Percentiles rank a stretch among this genome's conserved stretches.
Evolutionary conservation across 1,140 invertebrate genomes (phyloP).

Genomic region (Euura saliciscinereae): DNA sequence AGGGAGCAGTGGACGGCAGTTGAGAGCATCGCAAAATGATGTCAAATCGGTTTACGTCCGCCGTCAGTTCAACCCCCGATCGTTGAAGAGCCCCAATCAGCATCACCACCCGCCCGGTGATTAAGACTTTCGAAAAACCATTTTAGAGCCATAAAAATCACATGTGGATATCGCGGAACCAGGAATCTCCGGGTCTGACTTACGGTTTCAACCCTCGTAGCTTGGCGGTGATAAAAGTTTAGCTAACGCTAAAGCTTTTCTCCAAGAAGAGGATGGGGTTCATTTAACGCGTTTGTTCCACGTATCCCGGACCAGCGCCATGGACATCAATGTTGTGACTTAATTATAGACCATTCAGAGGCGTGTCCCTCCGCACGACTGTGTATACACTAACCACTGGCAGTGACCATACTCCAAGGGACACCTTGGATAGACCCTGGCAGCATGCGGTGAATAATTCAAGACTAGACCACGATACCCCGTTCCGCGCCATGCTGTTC

Average conservation of each 20-base stretch:
- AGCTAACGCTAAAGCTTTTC: background rate
- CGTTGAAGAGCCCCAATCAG: conserved; percentile 39
- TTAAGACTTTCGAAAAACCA: background rate
- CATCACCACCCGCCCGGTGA: conserved; percentile 21
- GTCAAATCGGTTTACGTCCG: conserved; percentile 19
- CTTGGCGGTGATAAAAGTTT: background rate
- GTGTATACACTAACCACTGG: conserved; percentile 7
- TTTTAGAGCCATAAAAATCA: background rate
- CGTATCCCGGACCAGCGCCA: conserved; percentile 35
- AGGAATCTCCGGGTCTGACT: too few relatives aligned
- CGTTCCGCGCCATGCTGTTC: conserved; percentile 10
- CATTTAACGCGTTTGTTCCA: conserved; percentile 56
- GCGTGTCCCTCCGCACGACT: conserved; percentile 44
- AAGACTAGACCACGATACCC: conserved; percentile 21
- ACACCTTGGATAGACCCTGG: conserved; percentile 1
- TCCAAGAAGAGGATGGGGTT: conserved; percentile 28
- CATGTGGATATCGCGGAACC: background rate
- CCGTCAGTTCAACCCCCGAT: conserved; percentile 18
- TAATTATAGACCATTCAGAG: conserved; percentile 57
- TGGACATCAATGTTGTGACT: conserved; percentile 50
- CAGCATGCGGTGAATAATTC: conserved; percentile 38
- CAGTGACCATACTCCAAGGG: conserved; percentile 18
- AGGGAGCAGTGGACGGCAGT: conserved; percentile 14
- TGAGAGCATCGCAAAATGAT: background rate
- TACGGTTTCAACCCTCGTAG: too few relatives aligned